Conservation (phyloP, 2,888 invertebrate genomes). For the Agriotes lineatus region DNA sequence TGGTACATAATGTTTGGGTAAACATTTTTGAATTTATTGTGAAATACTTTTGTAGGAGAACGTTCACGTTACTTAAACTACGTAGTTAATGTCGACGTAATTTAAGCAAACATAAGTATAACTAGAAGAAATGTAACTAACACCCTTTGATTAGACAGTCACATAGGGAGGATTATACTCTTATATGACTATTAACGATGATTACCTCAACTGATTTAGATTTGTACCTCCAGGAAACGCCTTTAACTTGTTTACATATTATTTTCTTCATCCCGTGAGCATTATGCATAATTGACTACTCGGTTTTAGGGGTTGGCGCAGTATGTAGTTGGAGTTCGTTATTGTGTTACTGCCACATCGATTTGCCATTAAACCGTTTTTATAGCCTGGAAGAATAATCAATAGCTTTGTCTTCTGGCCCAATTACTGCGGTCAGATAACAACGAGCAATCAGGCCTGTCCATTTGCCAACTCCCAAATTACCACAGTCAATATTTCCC, state of each 20-base stretch:
- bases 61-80: no score
- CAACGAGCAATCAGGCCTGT: not conserved
- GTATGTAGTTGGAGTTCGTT: conserved; percentile 6
- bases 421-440: conserved; percentile 8
- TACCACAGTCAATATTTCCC: not conserved
- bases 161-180: no score
- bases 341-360: conserved; percentile 4
- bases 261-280: conserved; percentile 2
- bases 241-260: not conserved
- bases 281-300: conserved; percentile 6
- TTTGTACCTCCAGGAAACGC: no score
- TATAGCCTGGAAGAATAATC: not conserved
- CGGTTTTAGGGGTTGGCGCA: conserved; percentile 5
- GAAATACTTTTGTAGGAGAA: no score
- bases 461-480: not conserved
- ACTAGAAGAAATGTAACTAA: no score
- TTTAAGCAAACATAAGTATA: no score
- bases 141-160: no score
- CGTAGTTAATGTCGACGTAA: no score
- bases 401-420: not conserved
- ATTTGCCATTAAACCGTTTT: conserved; percentile 3
- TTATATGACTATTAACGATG: no score
- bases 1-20: no score
- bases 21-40: no score
- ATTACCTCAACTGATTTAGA: no score